Evolutionary conservation across 2,113 vertebrate species (phyloP).

Genomic region (Mustelus asterias): DNA sequence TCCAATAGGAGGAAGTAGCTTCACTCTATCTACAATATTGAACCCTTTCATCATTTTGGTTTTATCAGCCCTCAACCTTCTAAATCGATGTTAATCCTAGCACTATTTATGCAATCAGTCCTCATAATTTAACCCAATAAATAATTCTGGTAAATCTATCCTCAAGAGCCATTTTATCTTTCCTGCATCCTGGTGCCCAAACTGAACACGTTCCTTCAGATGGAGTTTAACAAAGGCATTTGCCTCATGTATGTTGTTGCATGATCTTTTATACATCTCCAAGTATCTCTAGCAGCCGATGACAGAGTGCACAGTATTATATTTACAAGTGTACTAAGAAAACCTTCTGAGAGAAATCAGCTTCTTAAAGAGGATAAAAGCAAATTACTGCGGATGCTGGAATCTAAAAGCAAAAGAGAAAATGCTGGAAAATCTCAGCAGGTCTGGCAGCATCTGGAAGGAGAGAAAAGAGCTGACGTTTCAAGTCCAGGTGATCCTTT

Average conservation of each 20-base stretch:
- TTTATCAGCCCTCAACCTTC: neutral
- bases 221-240: neutral
- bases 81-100: neutral
- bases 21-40: neutral
- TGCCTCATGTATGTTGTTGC: neutral
- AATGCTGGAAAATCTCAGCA: no score
- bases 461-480: no score
- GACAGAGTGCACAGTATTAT: neutral
- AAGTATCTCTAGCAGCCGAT: neutral
- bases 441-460: no score
- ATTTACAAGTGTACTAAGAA: neutral
- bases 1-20: neutral
- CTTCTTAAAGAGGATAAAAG: neutral
- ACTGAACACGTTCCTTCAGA: neutral
- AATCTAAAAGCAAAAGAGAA: no score
- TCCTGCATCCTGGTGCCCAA: neutral
- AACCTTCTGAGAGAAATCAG: neutral
- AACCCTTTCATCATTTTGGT: neutral
- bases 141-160: neutral
- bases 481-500: no score
- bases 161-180: neutral
- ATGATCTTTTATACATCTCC: neutral
- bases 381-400: no score
- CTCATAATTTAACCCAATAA: neutral
- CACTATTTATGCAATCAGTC: neutral